Percentiles rank a stretch among this genome's conserved stretches.
Conservation (phyloP, 2,888 invertebrate genomes). For the Caenorhabditis imperialis region DNA sequence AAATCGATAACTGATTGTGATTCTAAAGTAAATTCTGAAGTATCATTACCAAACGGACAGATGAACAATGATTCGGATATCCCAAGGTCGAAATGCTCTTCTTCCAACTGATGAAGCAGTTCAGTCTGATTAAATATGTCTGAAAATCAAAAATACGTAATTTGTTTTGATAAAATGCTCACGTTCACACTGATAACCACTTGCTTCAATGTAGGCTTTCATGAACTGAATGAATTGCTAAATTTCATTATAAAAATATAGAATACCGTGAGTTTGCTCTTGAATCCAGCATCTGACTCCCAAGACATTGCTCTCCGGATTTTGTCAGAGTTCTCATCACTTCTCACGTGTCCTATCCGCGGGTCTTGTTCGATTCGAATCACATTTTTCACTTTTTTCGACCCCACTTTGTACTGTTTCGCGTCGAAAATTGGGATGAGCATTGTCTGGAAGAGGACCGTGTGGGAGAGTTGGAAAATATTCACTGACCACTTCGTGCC, state of each 20-base stretch:
- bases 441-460: conserved; percentile 23
- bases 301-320: conserved; percentile 17
- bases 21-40: too few species aligned
- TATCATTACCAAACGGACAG: conserved; percentile 44
- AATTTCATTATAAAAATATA: conserved; percentile 1
- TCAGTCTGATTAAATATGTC: conserved; percentile 24
- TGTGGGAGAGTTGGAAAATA: too few species aligned
- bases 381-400: conserved; percentile 41
- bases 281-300: conserved; percentile 8
- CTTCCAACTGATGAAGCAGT: conserved; percentile 17
- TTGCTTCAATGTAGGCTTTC: conserved; percentile 3
- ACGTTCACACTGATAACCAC: conserved; percentile 35
- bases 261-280: conserved; percentile 4
- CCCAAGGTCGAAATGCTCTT: conserved; percentile 46
- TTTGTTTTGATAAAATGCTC: neutral
- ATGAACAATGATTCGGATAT: conserved; percentile 40
- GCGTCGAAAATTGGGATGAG: conserved; percentile 23
- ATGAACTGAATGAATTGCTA: conserved; percentile 5
- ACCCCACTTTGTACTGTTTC: conserved; percentile 25
- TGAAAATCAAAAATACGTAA: neutral
- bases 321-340: neutral
- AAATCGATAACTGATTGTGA: too few species aligned
- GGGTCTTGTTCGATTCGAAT: conserved; percentile 26
- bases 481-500: conserved; percentile 58
- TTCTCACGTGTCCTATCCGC: neutral